A percentile compares a stretch with the other conserved stretches of the same genome.
Evolutionary conservation across 2,888 invertebrate species (phyloP).

Genomic region (Phengaris alcon): DNA sequence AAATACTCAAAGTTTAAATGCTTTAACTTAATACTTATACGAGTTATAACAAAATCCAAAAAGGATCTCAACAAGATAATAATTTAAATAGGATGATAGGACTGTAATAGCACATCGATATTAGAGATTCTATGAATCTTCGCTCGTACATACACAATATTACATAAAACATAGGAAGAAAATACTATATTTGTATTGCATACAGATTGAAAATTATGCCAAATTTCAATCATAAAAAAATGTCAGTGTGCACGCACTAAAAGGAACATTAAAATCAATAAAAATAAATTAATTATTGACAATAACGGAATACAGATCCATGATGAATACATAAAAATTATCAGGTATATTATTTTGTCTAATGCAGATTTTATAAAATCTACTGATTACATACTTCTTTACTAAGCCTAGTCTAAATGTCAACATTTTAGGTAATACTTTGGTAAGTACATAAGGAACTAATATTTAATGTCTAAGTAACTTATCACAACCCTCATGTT

Average conservation of each 20-base stretch:
- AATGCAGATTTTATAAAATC: not conserved
- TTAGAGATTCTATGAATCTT: constrained; percentile 3
- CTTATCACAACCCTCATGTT: not conserved
- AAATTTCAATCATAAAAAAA: not conserved
- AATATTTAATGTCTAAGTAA: not conserved
- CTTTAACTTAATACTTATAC: not conserved
- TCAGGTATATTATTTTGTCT: not conserved
- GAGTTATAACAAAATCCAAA: not conserved
- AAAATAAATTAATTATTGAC: not conserved
- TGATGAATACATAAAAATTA: not conserved
- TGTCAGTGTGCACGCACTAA: not conserved
- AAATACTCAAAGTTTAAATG: not conserved
- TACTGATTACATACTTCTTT: not conserved
- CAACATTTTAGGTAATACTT: constrained; percentile 31
- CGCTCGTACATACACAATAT: not conserved
- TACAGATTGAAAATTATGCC: not conserved
- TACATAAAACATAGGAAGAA: not conserved
- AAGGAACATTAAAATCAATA: not conserved
- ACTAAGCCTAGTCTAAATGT: not conserved
- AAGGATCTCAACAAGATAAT: not conserved
- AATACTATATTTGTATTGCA: not conserved
- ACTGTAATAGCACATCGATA: not conserved
- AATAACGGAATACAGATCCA: not conserved
- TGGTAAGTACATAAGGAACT: constrained; percentile 32
- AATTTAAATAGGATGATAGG: not conserved